These are phyloP conservation scores for Papilio polytes DNA, from an alignment of 1,140 invertebrate species.

Conservation along the genomic window DNA sequence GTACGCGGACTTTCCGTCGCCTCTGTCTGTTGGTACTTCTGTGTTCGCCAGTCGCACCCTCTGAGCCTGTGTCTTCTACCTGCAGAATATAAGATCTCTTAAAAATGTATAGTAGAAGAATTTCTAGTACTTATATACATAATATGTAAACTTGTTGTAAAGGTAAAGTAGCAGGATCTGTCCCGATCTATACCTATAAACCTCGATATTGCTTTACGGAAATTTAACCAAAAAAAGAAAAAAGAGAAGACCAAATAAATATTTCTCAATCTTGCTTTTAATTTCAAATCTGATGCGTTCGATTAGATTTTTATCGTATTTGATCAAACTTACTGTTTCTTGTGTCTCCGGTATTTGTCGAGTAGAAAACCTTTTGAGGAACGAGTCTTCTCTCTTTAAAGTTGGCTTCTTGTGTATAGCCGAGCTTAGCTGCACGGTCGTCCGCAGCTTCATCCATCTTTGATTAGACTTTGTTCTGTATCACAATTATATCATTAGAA, in stretches of 20 bases:
- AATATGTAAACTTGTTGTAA: no score
- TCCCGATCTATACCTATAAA: no score
- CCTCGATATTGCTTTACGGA: no score
- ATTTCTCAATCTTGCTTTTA: no score
- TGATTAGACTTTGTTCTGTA: slow-evolving; percentile 95
- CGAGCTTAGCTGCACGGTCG: slow-evolving; percentile 95
- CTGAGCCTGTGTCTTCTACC: slow-evolving; percentile 88
- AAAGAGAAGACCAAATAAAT: no score
- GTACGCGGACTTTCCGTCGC: slow-evolving; percentile 87
- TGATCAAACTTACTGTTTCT: slow-evolving; percentile 86
- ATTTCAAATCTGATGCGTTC: background rate
- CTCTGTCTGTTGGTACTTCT: slow-evolving; percentile 84
- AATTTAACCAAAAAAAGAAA: no score
- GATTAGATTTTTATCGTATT: background rate
- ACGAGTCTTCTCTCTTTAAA: slow-evolving; percentile 96
- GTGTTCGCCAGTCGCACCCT: slow-evolving; percentile 86
- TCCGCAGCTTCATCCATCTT: slow-evolving; percentile 97
- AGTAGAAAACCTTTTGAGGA: slow-evolving; percentile 96
- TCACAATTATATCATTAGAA: slow-evolving; percentile 41
- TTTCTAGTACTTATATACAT: no score
- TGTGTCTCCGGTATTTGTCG: slow-evolving; percentile 94
- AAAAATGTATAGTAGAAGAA: background rate
- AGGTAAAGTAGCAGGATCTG: no score
- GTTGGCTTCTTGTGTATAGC: slow-evolving; percentile 95
- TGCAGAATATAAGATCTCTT: slow-evolving; percentile 43